Evolutionary conservation across 2,888 invertebrate genomes (phyloP).

Genomic region (Branchinecta sandiegonensis): DNA sequence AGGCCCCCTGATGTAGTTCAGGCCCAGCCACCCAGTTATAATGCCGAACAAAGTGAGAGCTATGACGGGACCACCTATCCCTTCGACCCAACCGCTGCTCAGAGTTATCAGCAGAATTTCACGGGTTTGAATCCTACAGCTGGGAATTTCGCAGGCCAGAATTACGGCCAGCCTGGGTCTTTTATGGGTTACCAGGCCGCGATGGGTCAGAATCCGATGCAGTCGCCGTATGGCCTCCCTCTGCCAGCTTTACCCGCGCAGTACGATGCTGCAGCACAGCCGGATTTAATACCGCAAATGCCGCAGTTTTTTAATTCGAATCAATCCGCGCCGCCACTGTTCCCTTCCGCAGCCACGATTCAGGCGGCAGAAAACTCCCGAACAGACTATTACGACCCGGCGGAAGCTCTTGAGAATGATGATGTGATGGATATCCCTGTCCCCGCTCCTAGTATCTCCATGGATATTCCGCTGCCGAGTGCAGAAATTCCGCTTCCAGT

Average conservation of each 20-base stretch:
- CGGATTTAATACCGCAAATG: constrained; percentile 10
- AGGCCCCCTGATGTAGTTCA: constrained; percentile 7
- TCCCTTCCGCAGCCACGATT: neutral
- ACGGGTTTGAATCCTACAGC: neutral
- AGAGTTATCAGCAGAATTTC: too few relatives aligned
- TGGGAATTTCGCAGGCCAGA: neutral
- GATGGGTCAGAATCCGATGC: neutral
- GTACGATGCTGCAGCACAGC: constrained; percentile 6
- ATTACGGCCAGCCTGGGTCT: neutral
- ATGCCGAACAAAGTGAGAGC: neutral
- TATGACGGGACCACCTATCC: neutral
- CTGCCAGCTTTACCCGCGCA: neutral
- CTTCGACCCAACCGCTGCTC: too few relatives aligned
- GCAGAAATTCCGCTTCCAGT: neutral
- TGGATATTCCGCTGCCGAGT: constrained; percentile 1
- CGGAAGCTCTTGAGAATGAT: constrained; percentile 4
- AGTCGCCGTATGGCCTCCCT: neutral
- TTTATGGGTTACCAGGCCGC: neutral
- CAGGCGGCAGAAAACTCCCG: neutral
- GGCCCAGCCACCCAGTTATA: neutral
- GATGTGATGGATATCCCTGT: neutral
- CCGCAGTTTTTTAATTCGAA: constrained; percentile 12
- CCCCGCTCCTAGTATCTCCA: neutral
- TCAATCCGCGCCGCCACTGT: neutral
- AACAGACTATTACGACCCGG: constrained; percentile 9